Conservation (phyloP, 1,140 invertebrate species). For the Dendroctonus valens region DNA sequence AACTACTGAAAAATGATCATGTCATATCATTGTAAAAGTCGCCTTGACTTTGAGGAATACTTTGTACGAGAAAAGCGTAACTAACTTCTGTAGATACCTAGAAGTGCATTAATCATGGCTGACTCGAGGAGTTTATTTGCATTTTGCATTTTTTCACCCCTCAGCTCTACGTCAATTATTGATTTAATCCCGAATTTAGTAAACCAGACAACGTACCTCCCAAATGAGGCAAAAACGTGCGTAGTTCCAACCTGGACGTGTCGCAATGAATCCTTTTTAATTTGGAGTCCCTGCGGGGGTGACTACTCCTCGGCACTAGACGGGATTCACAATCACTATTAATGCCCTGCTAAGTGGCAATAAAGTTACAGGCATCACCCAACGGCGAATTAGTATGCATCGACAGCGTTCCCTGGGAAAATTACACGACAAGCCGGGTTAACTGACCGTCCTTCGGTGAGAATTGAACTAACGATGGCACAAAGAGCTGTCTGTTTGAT, state of each 20-base stretch:
- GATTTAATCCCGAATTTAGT: conserved; percentile 10
- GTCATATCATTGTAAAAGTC: too few species aligned
- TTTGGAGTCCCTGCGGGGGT: conserved; percentile 21
- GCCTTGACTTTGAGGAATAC: too few species aligned
- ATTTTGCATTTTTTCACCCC: neutral
- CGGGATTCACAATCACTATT: conserved; percentile 46
- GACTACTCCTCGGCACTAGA: conserved; percentile 27
- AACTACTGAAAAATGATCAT: too few species aligned
- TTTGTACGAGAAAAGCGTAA: too few species aligned
- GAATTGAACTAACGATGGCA: conserved; percentile 48
- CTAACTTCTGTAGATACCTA: too few species aligned
- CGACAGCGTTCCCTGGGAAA: conserved; percentile 26
- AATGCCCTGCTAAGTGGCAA: conserved; percentile 48
- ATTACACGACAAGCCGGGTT: conserved; percentile 24
- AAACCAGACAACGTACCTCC: conserved; percentile 32
- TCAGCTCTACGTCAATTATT: conserved; percentile 10
- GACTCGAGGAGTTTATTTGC: too few species aligned
- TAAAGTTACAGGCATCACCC: conserved; percentile 44
- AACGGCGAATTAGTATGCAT: conserved; percentile 47
- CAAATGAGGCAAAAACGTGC: conserved; percentile 35
- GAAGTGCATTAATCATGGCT: too few species aligned
- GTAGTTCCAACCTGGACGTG: conserved; percentile 33
- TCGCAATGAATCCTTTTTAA: conserved; percentile 35
- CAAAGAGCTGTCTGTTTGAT: conserved; percentile 31
- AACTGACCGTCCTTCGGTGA: conserved; percentile 40